phyloP scores from a whole-genome alignment of 2,888 invertebrate species.

The Acleris cristana region DNA sequence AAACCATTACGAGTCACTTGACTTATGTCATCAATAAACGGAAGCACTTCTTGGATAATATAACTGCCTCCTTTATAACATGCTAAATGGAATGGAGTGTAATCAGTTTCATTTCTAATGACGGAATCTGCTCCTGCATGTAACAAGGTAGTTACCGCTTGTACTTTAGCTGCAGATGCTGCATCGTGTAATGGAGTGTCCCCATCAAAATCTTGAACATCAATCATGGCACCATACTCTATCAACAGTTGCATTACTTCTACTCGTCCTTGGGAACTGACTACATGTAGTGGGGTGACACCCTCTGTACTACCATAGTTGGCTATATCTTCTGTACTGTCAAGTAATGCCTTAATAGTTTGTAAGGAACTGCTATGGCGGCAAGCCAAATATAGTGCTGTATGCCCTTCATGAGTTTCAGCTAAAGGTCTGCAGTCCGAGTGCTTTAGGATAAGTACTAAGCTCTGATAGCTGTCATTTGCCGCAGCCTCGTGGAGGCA shows the following conservation, averaged over 20 bases:
- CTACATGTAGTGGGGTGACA: conserved; percentile 75
- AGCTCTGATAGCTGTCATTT: conserved; percentile 66
- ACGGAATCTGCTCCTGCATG: conserved; percentile 74
- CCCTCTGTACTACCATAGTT: conserved; percentile 76
- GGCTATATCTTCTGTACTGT: conserved; percentile 65
- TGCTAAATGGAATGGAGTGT: conserved; percentile 75
- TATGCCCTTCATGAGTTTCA: conserved; percentile 79
- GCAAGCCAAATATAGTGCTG: conserved; percentile 76
- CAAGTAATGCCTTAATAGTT: conserved; percentile 64
- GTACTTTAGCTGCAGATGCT: conserved; percentile 57
- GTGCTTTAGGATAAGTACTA: conserved; percentile 65
- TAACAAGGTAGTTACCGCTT: conserved; percentile 61
- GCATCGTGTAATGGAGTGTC: conserved; percentile 79
- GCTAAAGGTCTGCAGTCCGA: conserved; percentile 61
- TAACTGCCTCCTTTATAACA: conserved; percentile 67
- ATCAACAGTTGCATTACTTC: conserved; percentile 68
- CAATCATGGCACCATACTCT: conserved; percentile 68
- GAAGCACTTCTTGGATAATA: conserved; percentile 59
- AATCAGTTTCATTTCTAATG: conserved; percentile 65
- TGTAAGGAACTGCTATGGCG: conserved; percentile 61
- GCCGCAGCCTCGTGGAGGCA: conserved; percentile 80
- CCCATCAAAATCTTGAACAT: conserved; percentile 78
- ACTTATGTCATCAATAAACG: conserved; percentile 69
- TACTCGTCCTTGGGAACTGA: conserved; percentile 66
- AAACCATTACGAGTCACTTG: conserved; percentile 61